Evolutionary conservation across 2,888 invertebrate species (phyloP).

Genomic region (Oscheius sp.): DNA sequence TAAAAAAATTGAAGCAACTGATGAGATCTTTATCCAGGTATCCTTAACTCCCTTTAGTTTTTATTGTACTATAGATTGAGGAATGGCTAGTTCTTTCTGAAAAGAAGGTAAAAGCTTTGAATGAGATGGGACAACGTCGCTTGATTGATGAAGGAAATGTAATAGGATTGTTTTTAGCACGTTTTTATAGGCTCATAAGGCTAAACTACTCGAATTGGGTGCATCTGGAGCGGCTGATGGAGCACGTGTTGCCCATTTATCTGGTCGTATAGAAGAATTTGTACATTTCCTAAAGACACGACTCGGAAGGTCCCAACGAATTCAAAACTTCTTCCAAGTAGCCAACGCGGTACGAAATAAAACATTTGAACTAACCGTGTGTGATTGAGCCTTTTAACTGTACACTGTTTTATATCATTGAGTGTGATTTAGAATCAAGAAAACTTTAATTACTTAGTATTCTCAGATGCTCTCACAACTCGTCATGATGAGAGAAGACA

Average conservation of each 20-base stretch:
- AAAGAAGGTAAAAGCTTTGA: conserved; percentile 49
- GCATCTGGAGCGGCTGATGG: conserved; percentile 33
- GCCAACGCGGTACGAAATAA: conserved; percentile 51
- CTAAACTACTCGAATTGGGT: conserved; percentile 19
- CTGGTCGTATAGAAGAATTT: conserved; percentile 54
- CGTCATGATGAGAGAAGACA: conserved; percentile 61
- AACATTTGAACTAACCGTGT: background rate
- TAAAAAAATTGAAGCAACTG: conserved; percentile 32
- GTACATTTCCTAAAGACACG: conserved; percentile 53
- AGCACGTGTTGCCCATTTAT: conserved; percentile 43
- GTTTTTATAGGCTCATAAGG: conserved; percentile 17
- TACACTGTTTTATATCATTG: background rate
- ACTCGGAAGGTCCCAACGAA: conserved; percentile 44
- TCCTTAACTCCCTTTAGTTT: background rate
- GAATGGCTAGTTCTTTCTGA: conserved; percentile 51
- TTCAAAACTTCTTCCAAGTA: conserved; percentile 54
- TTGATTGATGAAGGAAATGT: conserved; percentile 53
- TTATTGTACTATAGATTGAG: conserved; percentile 33
- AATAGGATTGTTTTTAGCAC: background rate
- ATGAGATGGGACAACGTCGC: conserved; percentile 47
- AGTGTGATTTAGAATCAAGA: background rate
- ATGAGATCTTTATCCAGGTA: conserved; percentile 32
- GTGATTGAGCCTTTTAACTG: background rate
- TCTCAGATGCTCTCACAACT: conserved; percentile 61
- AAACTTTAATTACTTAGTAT: background rate